These are phyloP conservation scores for Balearica regulorum DNA, from an alignment of 2,797 vertebrate genomes.

Conservation along the genomic window DNA sequence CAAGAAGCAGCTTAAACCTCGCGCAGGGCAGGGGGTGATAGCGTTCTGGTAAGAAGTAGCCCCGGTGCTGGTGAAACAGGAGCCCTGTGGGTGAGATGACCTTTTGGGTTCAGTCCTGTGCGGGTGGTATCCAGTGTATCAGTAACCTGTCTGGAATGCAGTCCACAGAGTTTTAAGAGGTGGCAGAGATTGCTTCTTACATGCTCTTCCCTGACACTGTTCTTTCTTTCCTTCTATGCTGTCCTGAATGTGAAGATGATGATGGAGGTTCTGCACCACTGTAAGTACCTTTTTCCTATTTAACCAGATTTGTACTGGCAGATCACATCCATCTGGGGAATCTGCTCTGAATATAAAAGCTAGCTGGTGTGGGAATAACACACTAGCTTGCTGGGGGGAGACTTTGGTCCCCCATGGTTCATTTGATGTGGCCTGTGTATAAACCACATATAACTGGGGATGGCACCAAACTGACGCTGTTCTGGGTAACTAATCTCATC, in stretches of 20 bases:
- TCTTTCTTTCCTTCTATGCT: not conserved
- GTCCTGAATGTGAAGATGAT: conserved; percentile 78
- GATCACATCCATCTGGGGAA: not conserved
- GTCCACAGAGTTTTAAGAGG: not conserved
- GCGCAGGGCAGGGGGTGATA: accelerated
- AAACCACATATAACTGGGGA: not conserved
- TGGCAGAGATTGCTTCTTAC: not conserved
- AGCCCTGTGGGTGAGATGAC: not conserved
- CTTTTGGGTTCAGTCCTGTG: not conserved
- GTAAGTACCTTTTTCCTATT: conserved; percentile 77
- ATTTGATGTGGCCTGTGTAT: not conserved
- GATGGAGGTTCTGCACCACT: conserved; percentile 91
- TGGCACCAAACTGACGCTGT: accelerated
- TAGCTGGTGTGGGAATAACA: not conserved
- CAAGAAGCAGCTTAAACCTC: not conserved
- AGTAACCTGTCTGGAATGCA: not conserved
- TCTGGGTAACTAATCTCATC: not conserved
- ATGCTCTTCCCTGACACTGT: not conserved
- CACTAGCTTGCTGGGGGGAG: not conserved
- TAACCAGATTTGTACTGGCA: not conserved
- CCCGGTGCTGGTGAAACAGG: not conserved
- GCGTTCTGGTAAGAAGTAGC: not conserved
- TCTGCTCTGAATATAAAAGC: not conserved
- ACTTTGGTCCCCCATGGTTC: accelerated
- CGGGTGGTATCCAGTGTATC: not conserved